Evolutionary conservation across 1,140 invertebrate species (phyloP).

Genomic region (Phocides pigmalion): DNA sequence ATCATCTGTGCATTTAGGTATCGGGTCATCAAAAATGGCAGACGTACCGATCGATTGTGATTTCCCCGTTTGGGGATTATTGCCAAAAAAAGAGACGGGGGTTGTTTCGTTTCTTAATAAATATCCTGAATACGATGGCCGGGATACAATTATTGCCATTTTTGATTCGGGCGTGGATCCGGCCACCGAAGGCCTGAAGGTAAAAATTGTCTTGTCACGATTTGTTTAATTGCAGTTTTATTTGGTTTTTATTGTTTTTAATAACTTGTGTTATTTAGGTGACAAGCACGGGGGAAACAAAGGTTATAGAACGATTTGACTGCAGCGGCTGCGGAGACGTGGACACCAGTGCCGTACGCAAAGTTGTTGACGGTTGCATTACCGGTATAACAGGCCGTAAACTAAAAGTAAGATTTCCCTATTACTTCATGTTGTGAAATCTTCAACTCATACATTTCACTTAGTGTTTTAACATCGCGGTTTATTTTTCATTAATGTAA

Average conservation of each 20-base stretch:
- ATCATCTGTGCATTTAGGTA: conserved; percentile 42
- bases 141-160: conserved; percentile 96
- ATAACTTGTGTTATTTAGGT: conserved; percentile 84
- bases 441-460: neutral
- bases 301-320: conserved; percentile 97
- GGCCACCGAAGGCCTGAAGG: conserved; percentile 96
- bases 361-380: conserved; percentile 88
- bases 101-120: conserved; percentile 94
- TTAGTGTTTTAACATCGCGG: neutral
- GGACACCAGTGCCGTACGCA: conserved; percentile 84
- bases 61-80: conserved; percentile 92
- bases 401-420: conserved; percentile 88
- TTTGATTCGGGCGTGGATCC: conserved; percentile 99
- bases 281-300: conserved; percentile 94
- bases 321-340: conserved; percentile 96
- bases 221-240: conserved; percentile 64
- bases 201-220: conserved; percentile 85
- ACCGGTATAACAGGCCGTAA: conserved; percentile 94
- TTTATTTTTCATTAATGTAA: conserved; percentile 5
- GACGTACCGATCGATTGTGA: conserved; percentile 88
- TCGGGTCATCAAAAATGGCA: conserved; percentile 84
- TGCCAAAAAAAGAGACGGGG: conserved; percentile 98
- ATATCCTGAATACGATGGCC: conserved; percentile 97
- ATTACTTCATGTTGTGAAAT: conserved; percentile 21
- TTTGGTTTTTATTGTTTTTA: conserved; percentile 47